A percentile compares a stretch with the other conserved stretches of the same genome.
Conservation (phyloP, 64 coral and sea anemone species). For the Porites lutea region DNA sequence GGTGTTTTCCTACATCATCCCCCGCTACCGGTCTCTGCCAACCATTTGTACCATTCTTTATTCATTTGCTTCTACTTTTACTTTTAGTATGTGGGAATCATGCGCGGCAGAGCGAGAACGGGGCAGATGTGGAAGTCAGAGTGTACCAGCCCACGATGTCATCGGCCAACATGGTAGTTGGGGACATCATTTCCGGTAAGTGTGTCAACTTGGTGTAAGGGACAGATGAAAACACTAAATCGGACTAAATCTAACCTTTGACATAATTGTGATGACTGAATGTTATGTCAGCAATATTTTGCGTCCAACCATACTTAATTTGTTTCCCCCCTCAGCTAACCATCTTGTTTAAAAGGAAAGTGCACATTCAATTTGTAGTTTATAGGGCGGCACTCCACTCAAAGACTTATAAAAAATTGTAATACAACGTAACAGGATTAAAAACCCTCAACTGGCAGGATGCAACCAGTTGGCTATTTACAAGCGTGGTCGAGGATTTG, state of each 20-base stretch:
- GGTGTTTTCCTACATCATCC: constrained; percentile 16
- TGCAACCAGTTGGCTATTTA: no score
- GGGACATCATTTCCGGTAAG: not conserved
- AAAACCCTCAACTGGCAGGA: no score
- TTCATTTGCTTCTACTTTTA: not conserved
- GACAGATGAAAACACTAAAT: not conserved
- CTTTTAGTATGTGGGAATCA: not conserved
- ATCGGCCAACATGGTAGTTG: constrained; percentile 11
- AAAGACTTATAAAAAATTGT: no score
- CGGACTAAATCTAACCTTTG: not conserved
- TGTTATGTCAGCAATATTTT: not conserved
- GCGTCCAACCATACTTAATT: not conserved
- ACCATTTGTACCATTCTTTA: constrained; percentile 2
- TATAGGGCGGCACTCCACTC: no score
- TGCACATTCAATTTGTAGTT: not conserved
- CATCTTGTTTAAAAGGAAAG: not conserved
- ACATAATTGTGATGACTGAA: not conserved
- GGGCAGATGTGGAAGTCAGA: not conserved
- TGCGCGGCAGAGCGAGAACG: not conserved
- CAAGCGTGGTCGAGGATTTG: no score
- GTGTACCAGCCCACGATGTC: constrained; percentile 3
- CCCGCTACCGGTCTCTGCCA: not conserved
- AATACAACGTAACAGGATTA: no score
- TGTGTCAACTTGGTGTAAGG: not conserved
- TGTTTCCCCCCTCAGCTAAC: not conserved